Evolutionary conservation across 1,140 invertebrate species (phyloP).

Genomic region (Temnothorax curvispinosus): DNA sequence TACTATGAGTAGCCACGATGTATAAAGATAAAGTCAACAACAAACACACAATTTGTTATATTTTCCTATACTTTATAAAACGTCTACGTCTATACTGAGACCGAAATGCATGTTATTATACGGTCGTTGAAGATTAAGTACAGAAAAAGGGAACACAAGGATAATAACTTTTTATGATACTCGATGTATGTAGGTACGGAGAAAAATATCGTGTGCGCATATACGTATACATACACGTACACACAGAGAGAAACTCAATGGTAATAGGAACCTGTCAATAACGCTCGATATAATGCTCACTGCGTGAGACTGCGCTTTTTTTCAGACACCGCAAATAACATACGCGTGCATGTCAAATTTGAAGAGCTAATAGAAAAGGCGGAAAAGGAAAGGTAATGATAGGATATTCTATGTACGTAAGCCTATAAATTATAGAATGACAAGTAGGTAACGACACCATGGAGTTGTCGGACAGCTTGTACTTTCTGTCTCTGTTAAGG

Average conservation of each 20-base stretch:
- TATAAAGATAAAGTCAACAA: not conserved
- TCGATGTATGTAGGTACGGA: not conserved
- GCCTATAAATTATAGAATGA: constrained; percentile 27
- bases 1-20: not conserved
- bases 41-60: not conserved
- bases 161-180: not conserved
- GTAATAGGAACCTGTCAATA: constrained; percentile 25
- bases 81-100: not conserved
- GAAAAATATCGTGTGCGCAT: not conserved
- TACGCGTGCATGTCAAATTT: constrained; percentile 23
- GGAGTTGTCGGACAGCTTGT: not conserved
- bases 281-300: not conserved
- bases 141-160: not conserved
- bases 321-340: constrained; percentile 9
- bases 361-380: constrained; percentile 36
- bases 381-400: constrained; percentile 23
- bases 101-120: not conserved
- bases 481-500: constrained; percentile 6
- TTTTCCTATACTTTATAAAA: not conserved
- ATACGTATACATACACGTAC: not conserved
- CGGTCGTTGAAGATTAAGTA: not conserved
- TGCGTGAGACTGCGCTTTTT: constrained; percentile 24
- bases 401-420: not conserved
- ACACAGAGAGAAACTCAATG: not conserved
- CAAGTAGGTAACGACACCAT: constrained; percentile 14